Evolutionary conservation across 2,113 vertebrate genomes (phyloP), one percentile per base, ranked within the genome.

Genomic region (Cyanoliseus patagonus): DNA sequence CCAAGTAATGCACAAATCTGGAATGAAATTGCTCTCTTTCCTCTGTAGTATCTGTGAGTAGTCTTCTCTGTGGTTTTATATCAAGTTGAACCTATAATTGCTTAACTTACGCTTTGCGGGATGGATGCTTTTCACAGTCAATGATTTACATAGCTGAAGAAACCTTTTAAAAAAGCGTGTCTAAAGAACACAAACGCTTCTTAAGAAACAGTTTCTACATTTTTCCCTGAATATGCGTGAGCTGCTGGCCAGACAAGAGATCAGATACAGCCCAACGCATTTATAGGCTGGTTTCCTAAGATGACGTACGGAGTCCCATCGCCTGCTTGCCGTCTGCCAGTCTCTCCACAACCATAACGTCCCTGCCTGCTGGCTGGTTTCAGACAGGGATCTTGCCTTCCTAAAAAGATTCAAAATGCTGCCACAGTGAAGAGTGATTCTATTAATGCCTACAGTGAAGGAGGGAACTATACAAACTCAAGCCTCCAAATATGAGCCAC

Each of bases 291-390:
- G 37, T 55, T 92, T 75, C 33, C 68, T 10, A 3, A 31, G 15
- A 25, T 14, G 66, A 49, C 2, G 13, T 10, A 31, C 0, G 6
- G 4, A 2, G 41, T 11, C 10, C 72, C 72, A 57, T 24, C 3
- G 0, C 55, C 70, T 51, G 39, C 44, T 24, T 23, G 47, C 7
- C 12, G 3, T 20, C 67, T 68, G 70, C 62, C 39, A 39, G 42
- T n/a, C 39, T 39, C 9, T 6, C 83, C 15, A 14, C 33, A 19
- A 9, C 78, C 5, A 0, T 17, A 37, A 51, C 52, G 11, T 5
- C 72, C 8, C 3, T 1, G 25, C 25, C 62, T 27, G 49, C 49
- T 51, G 49, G 49, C 49, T 51, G 25, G 49, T 15, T 51, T 51
- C 49, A 27, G 49, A 51, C 14, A 51, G 14, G 25, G 25, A 27